Evolutionary conservation across 2,888 invertebrate species (phyloP).

Genomic region (Plagiodera versicolora): DNA sequence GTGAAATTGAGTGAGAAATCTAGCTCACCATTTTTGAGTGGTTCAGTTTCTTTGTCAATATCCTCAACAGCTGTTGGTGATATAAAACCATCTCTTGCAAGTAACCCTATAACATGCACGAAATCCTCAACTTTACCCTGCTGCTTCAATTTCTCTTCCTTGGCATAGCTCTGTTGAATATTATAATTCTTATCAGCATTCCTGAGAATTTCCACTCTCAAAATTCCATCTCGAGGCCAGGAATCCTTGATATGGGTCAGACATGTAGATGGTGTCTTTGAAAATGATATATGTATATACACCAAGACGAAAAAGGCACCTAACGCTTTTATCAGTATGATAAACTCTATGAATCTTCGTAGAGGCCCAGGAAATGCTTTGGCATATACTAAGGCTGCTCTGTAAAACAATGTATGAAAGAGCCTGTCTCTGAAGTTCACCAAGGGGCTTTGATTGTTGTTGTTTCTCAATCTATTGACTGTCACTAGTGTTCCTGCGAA

Average conservation of each 20-base stretch:
- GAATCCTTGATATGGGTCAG: slow-evolving; percentile 82
- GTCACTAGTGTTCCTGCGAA: slow-evolving; percentile 61
- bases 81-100: slow-evolving; percentile 69
- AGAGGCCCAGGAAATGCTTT: slow-evolving; percentile 84
- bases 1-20: too few species aligned
- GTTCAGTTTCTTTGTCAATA: slow-evolving; percentile 53
- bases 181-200: slow-evolving; percentile 74
- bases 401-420: slow-evolving; percentile 93
- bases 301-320: slow-evolving; percentile 86
- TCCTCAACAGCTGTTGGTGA: slow-evolving; percentile 63
- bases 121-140: slow-evolving; percentile 67
- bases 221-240: slow-evolving; percentile 95
- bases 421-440: slow-evolving; percentile 87
- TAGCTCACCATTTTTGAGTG: slow-evolving; percentile 31
- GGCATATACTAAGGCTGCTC: slow-evolving; percentile 89
- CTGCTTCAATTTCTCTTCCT: slow-evolving; percentile 73
- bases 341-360: slow-evolving; percentile 80
- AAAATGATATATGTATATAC: slow-evolving; percentile 94
- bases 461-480: slow-evolving; percentile 59
- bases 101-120: slow-evolving; percentile 63
- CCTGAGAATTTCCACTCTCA: slow-evolving; percentile 84
- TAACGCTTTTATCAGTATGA: slow-evolving; percentile 78
- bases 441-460: slow-evolving; percentile 72
- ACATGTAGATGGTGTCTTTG: slow-evolving; percentile 90
- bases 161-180: slow-evolving; percentile 81